These are phyloP conservation scores for Podarcis muralis DNA, from an alignment of 2,113 vertebrate genomes.

Conservation along the genomic window DNA sequence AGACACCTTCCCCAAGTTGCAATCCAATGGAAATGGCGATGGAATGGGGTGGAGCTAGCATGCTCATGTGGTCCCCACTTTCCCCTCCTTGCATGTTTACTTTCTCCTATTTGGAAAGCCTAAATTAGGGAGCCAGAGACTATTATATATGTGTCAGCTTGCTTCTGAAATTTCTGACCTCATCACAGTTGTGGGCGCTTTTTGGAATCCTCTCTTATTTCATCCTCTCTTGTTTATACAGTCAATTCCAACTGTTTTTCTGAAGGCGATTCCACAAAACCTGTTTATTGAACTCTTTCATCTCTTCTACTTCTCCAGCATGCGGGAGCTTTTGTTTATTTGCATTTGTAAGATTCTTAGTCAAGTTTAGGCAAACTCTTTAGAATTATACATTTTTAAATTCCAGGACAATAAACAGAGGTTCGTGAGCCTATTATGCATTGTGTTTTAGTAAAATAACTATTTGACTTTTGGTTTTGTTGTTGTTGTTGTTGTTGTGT, in stretches of 20 bases:
- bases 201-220: not conserved
- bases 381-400: not conserved
- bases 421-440: not conserved
- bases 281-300: not conserved
- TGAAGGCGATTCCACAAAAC: slow-evolving; percentile 2
- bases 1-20: too few species aligned
- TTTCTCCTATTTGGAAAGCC: too few species aligned
- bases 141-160: not conserved
- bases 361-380: slow-evolving; percentile 6
- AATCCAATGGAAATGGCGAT: too few species aligned
- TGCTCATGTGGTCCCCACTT: too few species aligned
- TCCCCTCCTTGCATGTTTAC: too few species aligned
- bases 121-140: too few species aligned
- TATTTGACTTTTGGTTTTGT: not conserved
- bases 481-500: not conserved
- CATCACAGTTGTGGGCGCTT: not conserved
- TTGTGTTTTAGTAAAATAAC: slow-evolving; percentile 14
- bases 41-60: too few species aligned
- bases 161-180: slow-evolving; percentile 1
- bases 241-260: not conserved
- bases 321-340: not conserved
- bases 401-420: slow-evolving; percentile 15
- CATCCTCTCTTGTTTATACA: not conserved
- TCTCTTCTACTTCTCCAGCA: slow-evolving; percentile 9
- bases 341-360: slow-evolving; percentile 23